Evolutionary conservation across 2,888 invertebrate species (phyloP), one percentile per base, ranked within the genome.

Genomic region (Cybosia mesomella): DNA sequence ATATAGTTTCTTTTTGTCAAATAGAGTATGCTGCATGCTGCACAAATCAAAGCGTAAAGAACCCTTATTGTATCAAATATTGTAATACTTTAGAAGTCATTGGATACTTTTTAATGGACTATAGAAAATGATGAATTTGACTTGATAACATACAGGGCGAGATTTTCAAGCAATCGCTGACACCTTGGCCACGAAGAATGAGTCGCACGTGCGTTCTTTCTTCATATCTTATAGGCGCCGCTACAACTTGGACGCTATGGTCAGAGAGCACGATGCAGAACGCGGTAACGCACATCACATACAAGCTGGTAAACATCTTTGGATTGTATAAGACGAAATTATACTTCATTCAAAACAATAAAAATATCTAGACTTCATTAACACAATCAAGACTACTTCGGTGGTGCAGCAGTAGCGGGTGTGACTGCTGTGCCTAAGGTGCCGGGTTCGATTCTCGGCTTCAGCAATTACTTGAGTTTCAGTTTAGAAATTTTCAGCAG

Each of bases 101-200:
- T 49, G n/a, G 49, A 49, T 18, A 49, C 49, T 43, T 39, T 13
- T 54, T 28, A 15, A 24, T 24, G 55, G 24, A 28, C 13, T 55
- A 24, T 24, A 49, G 24, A 55, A 55, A 55, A 55, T 55, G 55
- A 24, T 55, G 24, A 5, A 58, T 58, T 58, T 58, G 32, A 32
- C 36, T 36, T 36, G 36, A 11, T 18, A 39, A 18, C 32, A 18
- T 65, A n/a, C 84, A 97, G 97, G 97, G 55, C 97, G 97, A 87
- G 97, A 98, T 91, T 98, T 98, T 91, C 96, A 98, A 93, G 98
- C 98, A 39, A 99, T 99, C 79, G 98, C 99, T 21, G 99, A 99
- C 89, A 97, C 98, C 15, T 96, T 99, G 77, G 98, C 98, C 73
- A 99, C 98, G 64, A 99, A 99, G 95, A 98, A 98, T 0, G 99